Conservation (phyloP, 1,140 invertebrate species). For the Megalonaias nervosa region DNA sequence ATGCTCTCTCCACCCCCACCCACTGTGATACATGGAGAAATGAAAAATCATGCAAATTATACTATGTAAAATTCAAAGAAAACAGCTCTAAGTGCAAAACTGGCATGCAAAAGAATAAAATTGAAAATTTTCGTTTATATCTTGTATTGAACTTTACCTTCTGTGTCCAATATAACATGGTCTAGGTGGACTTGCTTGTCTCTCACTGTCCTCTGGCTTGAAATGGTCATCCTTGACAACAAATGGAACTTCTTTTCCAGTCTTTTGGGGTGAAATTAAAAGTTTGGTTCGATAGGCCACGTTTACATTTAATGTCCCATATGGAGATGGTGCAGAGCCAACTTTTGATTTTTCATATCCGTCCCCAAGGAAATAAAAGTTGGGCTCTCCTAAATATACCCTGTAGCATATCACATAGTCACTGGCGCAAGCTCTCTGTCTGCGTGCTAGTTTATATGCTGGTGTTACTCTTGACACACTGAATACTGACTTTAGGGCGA, state of each 20-base stretch:
- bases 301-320: slow-evolving; percentile 84
- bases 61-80: too few relatives aligned
- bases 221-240: slow-evolving; percentile 95
- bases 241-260: slow-evolving; percentile 78
- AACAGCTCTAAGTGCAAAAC: too few relatives aligned
- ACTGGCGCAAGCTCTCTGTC: slow-evolving; percentile 76
- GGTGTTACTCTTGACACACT: slow-evolving; percentile 90
- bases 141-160: slow-evolving; percentile 37
- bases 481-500: slow-evolving; percentile 90
- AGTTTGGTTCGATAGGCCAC: slow-evolving; percentile 90
- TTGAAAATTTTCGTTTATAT: neutral
- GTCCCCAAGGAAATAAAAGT: slow-evolving; percentile 77
- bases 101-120: neutral
- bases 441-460: slow-evolving; percentile 90
- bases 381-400: slow-evolving; percentile 88
- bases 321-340: slow-evolving; percentile 86
- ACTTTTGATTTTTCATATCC: slow-evolving; percentile 83
- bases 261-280: slow-evolving; percentile 87
- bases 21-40: too few relatives aligned
- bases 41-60: too few relatives aligned
- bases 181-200: slow-evolving; percentile 52
- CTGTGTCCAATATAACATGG: slow-evolving; percentile 57
- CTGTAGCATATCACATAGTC: slow-evolving; percentile 90
- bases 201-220: slow-evolving; percentile 77
- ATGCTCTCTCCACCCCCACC: too few relatives aligned